Evolutionary conservation across 2,113 vertebrate species (phyloP), one percentile per base, ranked within the genome.

Genomic region (Labeo catla): DNA sequence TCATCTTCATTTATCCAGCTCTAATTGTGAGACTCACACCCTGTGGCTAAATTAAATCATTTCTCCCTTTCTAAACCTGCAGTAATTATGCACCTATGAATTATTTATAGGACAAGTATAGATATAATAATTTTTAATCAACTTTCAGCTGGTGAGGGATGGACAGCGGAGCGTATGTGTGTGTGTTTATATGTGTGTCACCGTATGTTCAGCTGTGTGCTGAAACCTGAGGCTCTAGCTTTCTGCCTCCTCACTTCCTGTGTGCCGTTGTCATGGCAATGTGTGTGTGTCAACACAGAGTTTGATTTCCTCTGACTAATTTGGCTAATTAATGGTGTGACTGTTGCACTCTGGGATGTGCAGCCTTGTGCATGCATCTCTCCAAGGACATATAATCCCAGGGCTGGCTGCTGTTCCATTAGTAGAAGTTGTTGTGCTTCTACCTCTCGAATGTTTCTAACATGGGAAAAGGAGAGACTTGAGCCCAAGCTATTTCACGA

Each of bases 101-200:
- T 90, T 89, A 91, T 91, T 90, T 89, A 91, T 91, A 83, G 84
- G 77, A 87, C 72, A 23, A 83, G 84, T 77, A 72, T 78, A 85
- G 77, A 85, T 90, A 88, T 89, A 88, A 90, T 88, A 85, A 88
- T 90, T 90, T 88, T 90, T 89, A 91, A 90, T 90, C 87, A 89
- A 91, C 84, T 87, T 89, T 88, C 80, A 85, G 83, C 74, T 12
- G 63, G 13, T 80, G 65, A 76, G 81, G 83, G 83, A 83, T 77
- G 83, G 83, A 86, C 77, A 84, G 77, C 81, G 80, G 45, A 49
- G 79, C 16, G 59, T 82, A 72, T 54, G 63, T 77, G 76, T 13
- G 63, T 65, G 83, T 83, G 70, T 61, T 34, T 59, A 73, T 79
- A n/a, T 61, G 85, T 4, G 61, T 49, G 47, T 21, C 19, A 57